phyloP scores from a whole-genome alignment of 2,113 vertebrate species.

The Oryzias woworae region DNA sequence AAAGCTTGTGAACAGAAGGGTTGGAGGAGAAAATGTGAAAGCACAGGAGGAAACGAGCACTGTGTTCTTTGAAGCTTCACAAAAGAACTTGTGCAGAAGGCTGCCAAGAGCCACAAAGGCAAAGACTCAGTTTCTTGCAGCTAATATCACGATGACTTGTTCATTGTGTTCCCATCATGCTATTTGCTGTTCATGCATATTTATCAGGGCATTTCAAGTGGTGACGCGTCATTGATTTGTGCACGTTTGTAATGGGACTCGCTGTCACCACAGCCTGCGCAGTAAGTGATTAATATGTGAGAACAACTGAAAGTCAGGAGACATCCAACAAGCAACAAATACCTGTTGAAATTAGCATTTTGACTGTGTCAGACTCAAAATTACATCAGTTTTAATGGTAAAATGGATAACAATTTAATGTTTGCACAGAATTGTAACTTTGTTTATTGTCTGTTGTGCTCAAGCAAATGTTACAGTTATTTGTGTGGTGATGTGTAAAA shows the following conservation, averaged over 20 bases:
- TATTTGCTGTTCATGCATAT: slow-evolving; percentile 63
- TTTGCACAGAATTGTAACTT: neutral
- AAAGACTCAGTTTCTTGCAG: slow-evolving; percentile 27
- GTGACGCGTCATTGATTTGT: slow-evolving; percentile 40
- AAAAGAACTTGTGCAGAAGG: slow-evolving; percentile 59
- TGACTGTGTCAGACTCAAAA: too few relatives aligned
- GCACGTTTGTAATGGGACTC: slow-evolving; percentile 21
- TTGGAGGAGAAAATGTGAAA: slow-evolving; percentile 59
- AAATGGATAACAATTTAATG: neutral
- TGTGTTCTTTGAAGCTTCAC: slow-evolving; percentile 44
- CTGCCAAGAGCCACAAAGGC: slow-evolving; percentile 52
- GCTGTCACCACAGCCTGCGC: slow-evolving; percentile 38
- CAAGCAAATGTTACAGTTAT: slow-evolving; percentile 2
- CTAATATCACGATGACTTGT: slow-evolving; percentile 51
- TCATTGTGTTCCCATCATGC: slow-evolving; percentile 53
- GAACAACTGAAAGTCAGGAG: slow-evolving; percentile 49
- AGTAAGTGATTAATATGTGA: slow-evolving; percentile 54
- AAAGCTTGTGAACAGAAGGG: slow-evolving; percentile 59
- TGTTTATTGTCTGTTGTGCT: neutral
- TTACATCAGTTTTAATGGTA: too few relatives aligned
- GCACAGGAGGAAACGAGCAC: slow-evolving; percentile 54
- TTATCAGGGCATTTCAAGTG: slow-evolving; percentile 56
- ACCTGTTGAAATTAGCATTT: too few relatives aligned
- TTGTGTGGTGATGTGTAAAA: slow-evolving; percentile 12
- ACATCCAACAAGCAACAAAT: too few relatives aligned